Conservation (phyloP, 2,113 vertebrate genomes). For the Coreoperca whiteheadi region DNA sequence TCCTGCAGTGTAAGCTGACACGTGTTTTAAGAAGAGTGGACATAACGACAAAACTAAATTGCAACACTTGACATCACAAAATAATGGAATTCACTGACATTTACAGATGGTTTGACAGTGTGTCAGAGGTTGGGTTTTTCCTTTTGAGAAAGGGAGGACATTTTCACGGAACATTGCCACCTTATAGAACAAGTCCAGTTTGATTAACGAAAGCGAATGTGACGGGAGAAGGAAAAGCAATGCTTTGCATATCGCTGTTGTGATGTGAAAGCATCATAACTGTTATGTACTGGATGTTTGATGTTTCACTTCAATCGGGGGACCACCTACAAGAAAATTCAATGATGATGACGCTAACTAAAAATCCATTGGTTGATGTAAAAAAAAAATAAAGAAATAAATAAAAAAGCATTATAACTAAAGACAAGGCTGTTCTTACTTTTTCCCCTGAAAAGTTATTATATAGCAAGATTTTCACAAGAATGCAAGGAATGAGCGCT, state of each 20-base stretch:
- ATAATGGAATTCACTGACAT: constrained; percentile 47
- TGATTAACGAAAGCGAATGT: constrained; percentile 24
- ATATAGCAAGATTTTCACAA: not conserved
- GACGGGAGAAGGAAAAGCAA: not conserved
- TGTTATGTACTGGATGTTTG: not conserved
- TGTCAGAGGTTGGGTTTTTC: not conserved
- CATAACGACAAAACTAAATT: not conserved
- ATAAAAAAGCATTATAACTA: not conserved
- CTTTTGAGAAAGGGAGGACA: not conserved
- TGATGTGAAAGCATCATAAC: not conserved
- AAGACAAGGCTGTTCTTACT: not conserved
- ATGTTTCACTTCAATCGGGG: not conserved
- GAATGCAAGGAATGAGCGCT: not conserved
- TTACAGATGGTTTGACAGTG: constrained; percentile 32
- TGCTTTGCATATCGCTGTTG: not conserved
- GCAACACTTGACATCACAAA: not conserved
- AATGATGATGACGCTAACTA: not conserved
- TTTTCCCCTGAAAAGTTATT: not conserved
- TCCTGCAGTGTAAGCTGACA: not conserved
- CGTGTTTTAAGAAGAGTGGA: not conserved
- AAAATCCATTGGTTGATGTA: not conserved
- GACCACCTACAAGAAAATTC: not conserved
- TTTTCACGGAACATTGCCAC: constrained; percentile 11
- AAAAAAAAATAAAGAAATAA: no score
- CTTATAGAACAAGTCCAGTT: not conserved